Conservation (phyloP, 2,113 vertebrate species). For the Phalacrocorax brasilianus region DNA sequence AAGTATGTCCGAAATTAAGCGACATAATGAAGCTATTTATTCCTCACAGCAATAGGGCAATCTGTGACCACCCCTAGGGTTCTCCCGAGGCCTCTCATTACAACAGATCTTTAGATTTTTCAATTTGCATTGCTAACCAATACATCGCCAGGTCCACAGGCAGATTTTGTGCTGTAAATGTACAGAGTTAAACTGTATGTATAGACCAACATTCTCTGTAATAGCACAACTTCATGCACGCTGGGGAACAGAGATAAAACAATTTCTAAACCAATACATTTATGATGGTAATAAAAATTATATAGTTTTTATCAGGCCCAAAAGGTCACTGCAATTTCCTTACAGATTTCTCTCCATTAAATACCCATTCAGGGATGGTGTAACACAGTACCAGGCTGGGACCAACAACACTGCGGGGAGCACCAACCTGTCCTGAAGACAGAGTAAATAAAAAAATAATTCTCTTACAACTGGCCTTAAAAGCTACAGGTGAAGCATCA, state of each 20-base stretch:
- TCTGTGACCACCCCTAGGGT: neutral
- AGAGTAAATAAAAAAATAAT: neutral
- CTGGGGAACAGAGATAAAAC: neutral
- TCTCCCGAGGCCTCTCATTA: neutral
- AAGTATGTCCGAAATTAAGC: neutral
- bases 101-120: neutral
- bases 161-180: neutral
- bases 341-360: neutral
- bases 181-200: neutral
- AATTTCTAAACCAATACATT: neutral
- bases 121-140: neutral
- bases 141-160: neutral
- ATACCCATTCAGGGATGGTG: neutral
- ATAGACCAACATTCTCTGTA: neutral
- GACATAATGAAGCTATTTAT: neutral
- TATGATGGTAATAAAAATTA: neutral
- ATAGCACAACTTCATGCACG: neutral
- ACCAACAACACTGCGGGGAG: neutral
- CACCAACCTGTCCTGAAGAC: neutral
- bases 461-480: neutral
- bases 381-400: neutral
- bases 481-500: neutral
- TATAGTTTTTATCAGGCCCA: neutral
- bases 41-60: neutral
- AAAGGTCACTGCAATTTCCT: neutral